phyloP scores from a whole-genome alignment of 2,113 vertebrate genomes.

The Sus scrofa region T2T-Sscrofa CM000830.6:102619001-102619500 shows the following conservation, averaged over 20 bases:
- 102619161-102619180: background rate
- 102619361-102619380: background rate
- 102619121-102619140: background rate
- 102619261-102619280: background rate
- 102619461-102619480: background rate
- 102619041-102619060: background rate
- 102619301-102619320: background rate
- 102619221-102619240: background rate
- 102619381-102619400: background rate
- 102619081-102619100: background rate
- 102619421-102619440: background rate
- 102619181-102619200: background rate
- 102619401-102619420: background rate
- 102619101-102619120: background rate
- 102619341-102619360: background rate
- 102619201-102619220: background rate
- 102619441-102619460: background rate
- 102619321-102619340: background rate
- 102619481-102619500: background rate
- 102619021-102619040: background rate
- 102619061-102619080: background rate
- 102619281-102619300: background rate
- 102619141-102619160: background rate
- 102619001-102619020: background rate
- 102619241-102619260: background rate